phyloP scores from a whole-genome alignment of 2,113 vertebrate genomes.

The Phalacrocorax pelagicus region DNA sequence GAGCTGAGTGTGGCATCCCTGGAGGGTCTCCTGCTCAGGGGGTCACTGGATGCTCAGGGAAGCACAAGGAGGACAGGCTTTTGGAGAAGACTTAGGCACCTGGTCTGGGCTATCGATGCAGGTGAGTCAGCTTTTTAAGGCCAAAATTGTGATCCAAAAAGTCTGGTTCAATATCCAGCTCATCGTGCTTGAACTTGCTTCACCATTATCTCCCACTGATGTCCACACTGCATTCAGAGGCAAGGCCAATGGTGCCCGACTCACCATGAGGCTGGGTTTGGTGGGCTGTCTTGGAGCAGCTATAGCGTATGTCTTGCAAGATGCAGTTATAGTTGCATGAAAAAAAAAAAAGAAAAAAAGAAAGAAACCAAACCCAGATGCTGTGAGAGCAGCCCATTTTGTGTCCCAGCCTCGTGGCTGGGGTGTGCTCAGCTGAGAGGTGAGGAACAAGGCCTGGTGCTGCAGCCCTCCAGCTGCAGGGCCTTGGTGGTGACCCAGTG shows the following conservation, averaged over 20 bases:
- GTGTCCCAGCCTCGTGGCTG: background rate
- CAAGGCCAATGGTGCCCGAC: rapidly evolving
- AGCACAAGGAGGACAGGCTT: background rate
- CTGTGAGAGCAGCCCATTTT: background rate
- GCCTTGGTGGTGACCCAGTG: rapidly evolving
- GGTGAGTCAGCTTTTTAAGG: background rate
- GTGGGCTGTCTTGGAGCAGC: background rate
- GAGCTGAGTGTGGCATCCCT: background rate
- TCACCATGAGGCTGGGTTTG: background rate
- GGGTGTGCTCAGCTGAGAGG: background rate
- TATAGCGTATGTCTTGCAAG: rapidly evolving
- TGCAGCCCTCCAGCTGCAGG: too few relatives aligned
- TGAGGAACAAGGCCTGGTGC: background rate
- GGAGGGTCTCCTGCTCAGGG: background rate
- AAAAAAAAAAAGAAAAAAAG: too few relatives aligned
- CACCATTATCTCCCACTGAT: rapidly evolving
- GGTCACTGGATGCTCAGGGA: background rate
- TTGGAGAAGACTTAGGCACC: background rate
- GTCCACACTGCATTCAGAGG: background rate
- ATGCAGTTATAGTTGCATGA: background rate
- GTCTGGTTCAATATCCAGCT: background rate
- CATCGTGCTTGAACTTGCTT: background rate
- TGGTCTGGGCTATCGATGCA: too few relatives aligned
- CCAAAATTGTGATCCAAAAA: background rate
- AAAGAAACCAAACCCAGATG: background rate